phyloP scores from a whole-genome alignment of 2,888 invertebrate species.

The Drosophila meridionalis region DNA sequence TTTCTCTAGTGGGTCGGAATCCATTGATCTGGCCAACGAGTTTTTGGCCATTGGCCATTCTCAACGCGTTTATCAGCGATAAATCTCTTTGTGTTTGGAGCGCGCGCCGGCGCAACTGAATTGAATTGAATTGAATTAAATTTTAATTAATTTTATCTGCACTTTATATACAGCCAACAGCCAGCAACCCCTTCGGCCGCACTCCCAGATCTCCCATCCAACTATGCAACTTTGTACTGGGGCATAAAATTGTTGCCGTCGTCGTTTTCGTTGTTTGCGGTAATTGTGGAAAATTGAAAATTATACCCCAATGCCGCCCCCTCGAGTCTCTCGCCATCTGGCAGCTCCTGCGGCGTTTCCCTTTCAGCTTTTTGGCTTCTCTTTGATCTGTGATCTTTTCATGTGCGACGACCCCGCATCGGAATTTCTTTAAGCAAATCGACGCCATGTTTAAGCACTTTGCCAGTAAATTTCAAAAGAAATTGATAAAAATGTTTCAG shows the following conservation, averaged over 20 bases:
- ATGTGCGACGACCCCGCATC: conserved; percentile 60
- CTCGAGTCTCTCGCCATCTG: neutral
- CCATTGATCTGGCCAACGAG: conserved; percentile 68
- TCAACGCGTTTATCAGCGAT: conserved; percentile 80
- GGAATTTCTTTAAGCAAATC: conserved; percentile 82
- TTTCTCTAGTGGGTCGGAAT: conserved; percentile 16
- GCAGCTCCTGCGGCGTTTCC: neutral
- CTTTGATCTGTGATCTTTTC: conserved; percentile 75
- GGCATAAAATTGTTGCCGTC: conserved; percentile 52
- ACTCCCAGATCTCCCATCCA: neutral
- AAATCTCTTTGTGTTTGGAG: conserved; percentile 78
- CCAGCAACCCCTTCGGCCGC: neutral
- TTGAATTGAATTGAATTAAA: conserved; percentile 79
- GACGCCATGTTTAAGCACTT: conserved; percentile 82
- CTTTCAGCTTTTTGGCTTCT: conserved; percentile 34
- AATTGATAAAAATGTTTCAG: conserved; percentile 69
- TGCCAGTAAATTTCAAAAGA: conserved; percentile 81
- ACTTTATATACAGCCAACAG: conserved; percentile 55
- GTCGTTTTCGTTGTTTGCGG: conserved; percentile 36
- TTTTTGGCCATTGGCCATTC: conserved; percentile 69
- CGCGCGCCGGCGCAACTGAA: conserved; percentile 79
- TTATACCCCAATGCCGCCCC: conserved; percentile 37
- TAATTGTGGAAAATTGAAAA: conserved; percentile 81
- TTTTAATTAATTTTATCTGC: conserved; percentile 81
- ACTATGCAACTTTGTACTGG: conserved; percentile 21